Base-by-base conservation (phyloP, 2,888 invertebrate species). In the Resseliella maxima region DNA sequence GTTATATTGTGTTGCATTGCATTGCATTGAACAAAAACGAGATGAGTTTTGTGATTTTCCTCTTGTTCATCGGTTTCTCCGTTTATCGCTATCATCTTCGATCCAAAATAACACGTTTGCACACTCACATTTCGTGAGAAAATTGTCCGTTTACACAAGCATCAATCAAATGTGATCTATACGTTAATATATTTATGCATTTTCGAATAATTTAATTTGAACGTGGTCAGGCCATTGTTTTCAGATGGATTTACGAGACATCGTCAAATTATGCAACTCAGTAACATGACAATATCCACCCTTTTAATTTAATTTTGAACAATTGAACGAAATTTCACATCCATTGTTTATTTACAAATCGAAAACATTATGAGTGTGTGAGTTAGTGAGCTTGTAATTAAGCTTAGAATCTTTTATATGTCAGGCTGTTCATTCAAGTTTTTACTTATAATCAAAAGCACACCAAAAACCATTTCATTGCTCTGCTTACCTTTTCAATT, bases 111-210 rank as follows among this genome's bases (percentile, higher is more conserved):
- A n/a, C n/a, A 50, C 50, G 50, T 50, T 50, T 50, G 24, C n/a
- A n/a, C n/a, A n/a, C 59, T n/a, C 59, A 59, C 12, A 59, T 59
- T 59, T 59, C 12, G 59, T 59, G 59, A n/a, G 59, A 50, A 15
- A 50, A 50, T 50, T 50, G 18, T 50, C 46, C 59, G 24, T 59
- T n/a, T 59, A 6, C 27, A 24, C 27, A 59, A 24, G 59, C 59
- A 59, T 59, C 59, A 59, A 59, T 59, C 59, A 59, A 24, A 59
- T 27, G 59, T 59, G 24, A 59, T 59, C 59, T 24, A 59, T 59
- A 59, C 59, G 59, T 27, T n/a, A 21, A 50, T 50, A 50, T 50
- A 50, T 59, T 59, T 59, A 59, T 59, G 24, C 24, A 59, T 59
- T 59, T 59, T 59, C 5, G 59, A 59, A 59, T 59, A 59, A 59